These are phyloP conservation scores for Meteorus colon DNA, from an alignment of 2,888 invertebrate genomes.

Conservation along the genomic window DNA sequence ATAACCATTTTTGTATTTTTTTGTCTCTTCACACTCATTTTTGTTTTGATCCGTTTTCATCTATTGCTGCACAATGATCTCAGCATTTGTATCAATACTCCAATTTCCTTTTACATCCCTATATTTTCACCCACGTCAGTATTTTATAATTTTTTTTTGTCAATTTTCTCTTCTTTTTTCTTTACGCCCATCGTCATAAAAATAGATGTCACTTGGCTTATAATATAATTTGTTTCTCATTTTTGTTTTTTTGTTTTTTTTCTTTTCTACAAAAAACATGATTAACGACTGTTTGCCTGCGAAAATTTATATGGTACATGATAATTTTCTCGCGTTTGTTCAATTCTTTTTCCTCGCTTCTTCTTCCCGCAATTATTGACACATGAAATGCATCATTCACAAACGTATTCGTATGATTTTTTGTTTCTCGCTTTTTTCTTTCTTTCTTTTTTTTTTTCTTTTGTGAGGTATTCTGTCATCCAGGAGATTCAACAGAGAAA, in stretches of 20 bases:
- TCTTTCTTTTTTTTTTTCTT: background rate
- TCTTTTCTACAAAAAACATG: slow-evolving; percentile 45
- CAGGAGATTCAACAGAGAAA: slow-evolving; percentile 39
- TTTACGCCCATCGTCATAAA: slow-evolving; percentile 58
- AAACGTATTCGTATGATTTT: background rate
- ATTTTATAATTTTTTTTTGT: slow-evolving; percentile 34
- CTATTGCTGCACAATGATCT: slow-evolving; percentile 33
- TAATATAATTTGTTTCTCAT: slow-evolving; percentile 58
- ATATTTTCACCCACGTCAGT: slow-evolving; percentile 10
- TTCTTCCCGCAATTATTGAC: background rate
- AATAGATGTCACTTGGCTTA: slow-evolving; percentile 61
- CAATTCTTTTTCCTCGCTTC: background rate
- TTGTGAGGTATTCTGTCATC: slow-evolving; percentile 50
- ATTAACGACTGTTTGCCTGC: slow-evolving; percentile 52
- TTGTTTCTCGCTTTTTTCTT: background rate
- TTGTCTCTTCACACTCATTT: slow-evolving; percentile 12
- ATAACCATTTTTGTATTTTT: background rate
- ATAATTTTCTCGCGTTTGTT: slow-evolving; percentile 38
- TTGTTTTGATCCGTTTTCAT: background rate
- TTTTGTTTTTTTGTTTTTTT: slow-evolving; percentile 44
- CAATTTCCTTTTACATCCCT: slow-evolving; percentile 9
- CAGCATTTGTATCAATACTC: slow-evolving; percentile 15
- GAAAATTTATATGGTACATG: slow-evolving; percentile 48
- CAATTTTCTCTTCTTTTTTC: slow-evolving; percentile 35
- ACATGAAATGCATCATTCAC: background rate